phyloP scores from a whole-genome alignment of 2,888 invertebrate genomes.

The Drosophila leonis region DNA sequence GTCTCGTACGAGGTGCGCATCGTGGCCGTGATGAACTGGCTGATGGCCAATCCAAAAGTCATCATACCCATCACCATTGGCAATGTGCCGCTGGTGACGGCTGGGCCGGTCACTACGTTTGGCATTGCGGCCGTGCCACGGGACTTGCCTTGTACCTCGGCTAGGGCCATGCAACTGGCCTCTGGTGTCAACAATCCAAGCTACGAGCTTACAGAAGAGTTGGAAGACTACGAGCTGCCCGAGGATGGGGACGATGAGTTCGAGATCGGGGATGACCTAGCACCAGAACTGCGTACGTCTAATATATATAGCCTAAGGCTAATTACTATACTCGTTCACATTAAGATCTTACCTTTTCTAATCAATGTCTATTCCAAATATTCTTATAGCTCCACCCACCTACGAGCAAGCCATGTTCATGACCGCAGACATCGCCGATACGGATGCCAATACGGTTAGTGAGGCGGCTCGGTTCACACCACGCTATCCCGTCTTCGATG shows the following conservation, averaged over 20 bases:
- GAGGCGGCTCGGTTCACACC: constrained; percentile 80
- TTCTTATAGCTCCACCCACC: constrained; percentile 83
- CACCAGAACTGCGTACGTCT: constrained; percentile 71
- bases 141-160: constrained; percentile 80
- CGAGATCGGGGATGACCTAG: constrained; percentile 57
- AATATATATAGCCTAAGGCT: neutral
- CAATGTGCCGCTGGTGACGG: constrained; percentile 80
- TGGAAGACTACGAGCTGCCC: constrained; percentile 63
- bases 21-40: constrained; percentile 77
- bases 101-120: constrained; percentile 10
- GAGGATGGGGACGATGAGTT: constrained; percentile 69
- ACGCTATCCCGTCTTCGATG: constrained; percentile 84
- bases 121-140: constrained; percentile 43
- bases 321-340: neutral
- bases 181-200: constrained; percentile 43
- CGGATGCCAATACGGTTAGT: constrained; percentile 78
- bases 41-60: constrained; percentile 79
- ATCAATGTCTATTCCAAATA: neutral
- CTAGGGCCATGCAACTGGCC: constrained; percentile 63
- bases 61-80: constrained; percentile 84
- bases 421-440: constrained; percentile 81
- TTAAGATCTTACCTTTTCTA: neutral
- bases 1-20: constrained; percentile 83
- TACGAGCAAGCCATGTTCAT: constrained; percentile 85
- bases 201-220: constrained; percentile 57